Base-by-base conservation (phyloP, 37 sponge, comb jelly and placozoan genomes). In the Petrosia ficiformis region DNA sequence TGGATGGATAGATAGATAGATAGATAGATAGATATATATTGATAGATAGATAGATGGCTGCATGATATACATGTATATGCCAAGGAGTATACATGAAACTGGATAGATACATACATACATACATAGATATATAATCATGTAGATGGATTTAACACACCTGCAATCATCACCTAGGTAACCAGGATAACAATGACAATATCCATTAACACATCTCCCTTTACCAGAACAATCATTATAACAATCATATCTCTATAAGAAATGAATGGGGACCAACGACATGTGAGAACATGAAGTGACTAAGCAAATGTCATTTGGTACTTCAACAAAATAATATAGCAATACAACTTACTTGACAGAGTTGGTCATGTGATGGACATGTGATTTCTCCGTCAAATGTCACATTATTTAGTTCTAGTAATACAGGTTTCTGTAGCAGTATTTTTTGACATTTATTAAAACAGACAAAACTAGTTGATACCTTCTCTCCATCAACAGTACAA, bases 131-230 rank as follows among this genome's bases (percentile, higher is more conserved):
- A n/a, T n/a, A n/a, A n/a, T n/a, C n/a, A n/a, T n/a, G n/a, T n/a
- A n/a, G n/a, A n/a, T n/a, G 29, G 4, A 5, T n/a, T 29, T 4
- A 52, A 2, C 59, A 36, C 35, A 84, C 84, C 77, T 76, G 82
- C 87, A 86, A 71, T 86, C 87, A 54, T 80, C 59, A 0, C 87
- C 87, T 64, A 67, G 75, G 87, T 80, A 86, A 24, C 87, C 87
- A 65, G 77, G 87, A 36, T 80, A 39, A 44, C 87, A 86, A 61
- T 63, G 31, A 40, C 87, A 86, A n/a, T 39, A 4, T 2, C 81
- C 81, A 35, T 71, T 33, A 29, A 42, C 39, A 39, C 87, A 86
- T 4, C 28, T 34, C 1, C 87, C 87, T 4, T 76, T 39, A 29
- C 40, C 41, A 5, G 87, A 86, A 67, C 87, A 86, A 34, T 37